These are phyloP conservation scores for Phytoseiulus persimilis DNA, from an alignment of 2,888 invertebrate genomes.

Conservation along the genomic window DNA sequence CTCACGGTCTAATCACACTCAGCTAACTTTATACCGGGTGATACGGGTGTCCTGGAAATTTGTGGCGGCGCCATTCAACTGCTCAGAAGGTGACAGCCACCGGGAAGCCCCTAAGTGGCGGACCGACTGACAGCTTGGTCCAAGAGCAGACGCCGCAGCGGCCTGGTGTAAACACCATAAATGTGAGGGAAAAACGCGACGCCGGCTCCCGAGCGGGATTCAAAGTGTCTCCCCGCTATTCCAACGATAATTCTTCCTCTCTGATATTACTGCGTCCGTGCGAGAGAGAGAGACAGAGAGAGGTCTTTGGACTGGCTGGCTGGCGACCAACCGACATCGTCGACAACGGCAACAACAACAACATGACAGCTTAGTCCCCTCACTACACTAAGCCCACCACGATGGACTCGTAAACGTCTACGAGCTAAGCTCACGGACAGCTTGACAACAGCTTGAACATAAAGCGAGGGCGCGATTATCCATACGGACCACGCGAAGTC, in stretches of 20 bases:
- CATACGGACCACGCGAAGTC: not conserved
- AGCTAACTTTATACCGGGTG: not conserved
- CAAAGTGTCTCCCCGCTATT: not conserved
- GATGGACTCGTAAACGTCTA: slow-evolving; percentile 5
- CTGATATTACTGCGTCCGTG: not conserved
- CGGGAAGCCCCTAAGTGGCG: not conserved
- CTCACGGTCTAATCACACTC: not conserved
- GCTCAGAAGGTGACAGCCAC: not conserved
- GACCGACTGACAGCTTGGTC: not conserved
- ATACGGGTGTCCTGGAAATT: not conserved
- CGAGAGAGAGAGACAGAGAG: too few relatives aligned
- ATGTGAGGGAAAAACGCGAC: not conserved
- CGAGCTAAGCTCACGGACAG: not conserved
- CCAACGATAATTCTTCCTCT: not conserved
- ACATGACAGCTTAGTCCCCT: not conserved
- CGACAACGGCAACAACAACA: not conserved
- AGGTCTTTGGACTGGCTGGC: not conserved
- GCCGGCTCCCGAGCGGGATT: not conserved
- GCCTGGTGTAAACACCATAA: not conserved
- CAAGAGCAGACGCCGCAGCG: not conserved
- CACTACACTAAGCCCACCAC: slow-evolving; percentile 5
- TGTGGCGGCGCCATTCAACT: not conserved
- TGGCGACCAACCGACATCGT: not conserved
- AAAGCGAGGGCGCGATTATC: not conserved
- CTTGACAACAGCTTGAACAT: not conserved